Conservation (phyloP, 2,888 invertebrate genomes). For the Galeopsomyia nigrocyanea region DNA sequence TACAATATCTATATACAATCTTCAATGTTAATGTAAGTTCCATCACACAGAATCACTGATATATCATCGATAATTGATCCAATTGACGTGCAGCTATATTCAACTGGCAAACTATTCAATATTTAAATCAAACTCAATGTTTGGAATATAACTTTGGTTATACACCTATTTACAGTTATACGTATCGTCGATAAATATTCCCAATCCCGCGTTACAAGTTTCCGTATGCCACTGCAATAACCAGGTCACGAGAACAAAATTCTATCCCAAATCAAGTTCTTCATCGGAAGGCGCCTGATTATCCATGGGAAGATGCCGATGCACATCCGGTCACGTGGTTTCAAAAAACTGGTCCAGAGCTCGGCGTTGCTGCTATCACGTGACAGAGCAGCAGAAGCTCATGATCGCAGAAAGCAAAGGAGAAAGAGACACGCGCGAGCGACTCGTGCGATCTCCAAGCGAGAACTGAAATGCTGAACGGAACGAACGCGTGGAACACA, state of each 20-base stretch:
- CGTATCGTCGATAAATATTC: neutral
- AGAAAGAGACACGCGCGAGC: conserved; percentile 21
- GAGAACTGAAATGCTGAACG: conserved; percentile 62
- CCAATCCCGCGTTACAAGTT: neutral
- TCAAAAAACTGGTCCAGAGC: neutral
- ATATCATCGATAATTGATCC: neutral
- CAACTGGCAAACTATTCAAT: conserved; percentile 2
- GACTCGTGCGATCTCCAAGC: conserved; percentile 60
- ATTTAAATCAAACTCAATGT: too few species aligned
- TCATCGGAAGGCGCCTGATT: conserved; percentile 3
- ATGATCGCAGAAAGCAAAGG: neutral
- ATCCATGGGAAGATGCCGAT: conserved; percentile 11
- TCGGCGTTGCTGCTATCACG: neutral
- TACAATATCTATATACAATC: conserved; percentile 20
- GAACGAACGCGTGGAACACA: conserved; percentile 7
- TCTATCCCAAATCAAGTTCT: conserved; percentile 21
- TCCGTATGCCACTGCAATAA: neutral
- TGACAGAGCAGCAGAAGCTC: conserved; percentile 9
- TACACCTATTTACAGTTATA: too few species aligned
- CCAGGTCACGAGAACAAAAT: conserved; percentile 1
- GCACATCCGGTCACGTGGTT: conserved; percentile 18
- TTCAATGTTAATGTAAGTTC: conserved; percentile 23
- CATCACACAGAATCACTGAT: conserved; percentile 37
- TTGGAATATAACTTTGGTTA: too few species aligned
- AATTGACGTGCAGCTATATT: neutral